phyloP scores from a whole-genome alignment of 1,140 invertebrate genomes.

The Saccostrea cuccullata region DNA sequence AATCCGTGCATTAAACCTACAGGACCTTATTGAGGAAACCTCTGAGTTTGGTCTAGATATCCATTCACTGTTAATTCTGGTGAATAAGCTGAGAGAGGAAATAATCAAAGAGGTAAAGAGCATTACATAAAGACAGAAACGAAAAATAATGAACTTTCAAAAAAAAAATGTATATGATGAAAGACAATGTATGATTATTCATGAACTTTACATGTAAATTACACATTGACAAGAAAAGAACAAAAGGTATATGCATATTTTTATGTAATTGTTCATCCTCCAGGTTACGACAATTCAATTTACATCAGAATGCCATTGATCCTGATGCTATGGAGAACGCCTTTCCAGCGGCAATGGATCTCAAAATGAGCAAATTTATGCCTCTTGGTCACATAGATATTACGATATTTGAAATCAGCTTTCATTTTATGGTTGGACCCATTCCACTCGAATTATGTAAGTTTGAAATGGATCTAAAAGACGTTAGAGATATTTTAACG shows the following conservation, averaged over 20 bases:
- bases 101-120: constrained; percentile 33
- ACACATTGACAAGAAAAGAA: no score
- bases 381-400: constrained; percentile 41
- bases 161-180: no score
- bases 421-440: constrained; percentile 46
- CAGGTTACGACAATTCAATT: background rate
- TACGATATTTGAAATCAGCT: constrained; percentile 18
- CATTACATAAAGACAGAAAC: background rate
- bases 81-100: constrained; percentile 43
- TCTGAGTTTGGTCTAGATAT: constrained; percentile 49
- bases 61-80: background rate
- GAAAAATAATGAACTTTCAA: no score
- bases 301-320: background rate
- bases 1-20: constrained; percentile 27
- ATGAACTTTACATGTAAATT: no score
- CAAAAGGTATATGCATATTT: background rate
- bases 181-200: no score
- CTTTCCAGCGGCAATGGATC: constrained; percentile 49
- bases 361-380: constrained; percentile 44
- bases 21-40: constrained; percentile 36
- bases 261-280: background rate
- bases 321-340: background rate
- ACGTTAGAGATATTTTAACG: no score
- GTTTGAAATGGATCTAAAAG: background rate
- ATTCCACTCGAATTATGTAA: constrained; percentile 47